Evolutionary conservation across 2,113 vertebrate species (phyloP).

Genomic region (Azemiops feae): DNA sequence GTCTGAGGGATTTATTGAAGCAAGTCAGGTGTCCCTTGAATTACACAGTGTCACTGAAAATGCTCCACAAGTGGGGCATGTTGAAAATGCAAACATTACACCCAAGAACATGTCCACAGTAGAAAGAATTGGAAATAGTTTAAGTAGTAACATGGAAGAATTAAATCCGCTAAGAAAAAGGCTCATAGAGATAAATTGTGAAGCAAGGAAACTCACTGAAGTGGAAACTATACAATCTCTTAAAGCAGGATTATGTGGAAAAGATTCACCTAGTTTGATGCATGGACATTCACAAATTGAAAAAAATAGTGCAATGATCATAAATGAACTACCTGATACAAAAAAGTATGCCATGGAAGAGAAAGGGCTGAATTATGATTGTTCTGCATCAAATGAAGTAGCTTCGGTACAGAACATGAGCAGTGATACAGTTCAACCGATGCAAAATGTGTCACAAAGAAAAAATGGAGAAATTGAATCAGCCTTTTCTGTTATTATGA

Average conservation of each 20-base stretch:
- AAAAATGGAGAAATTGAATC: conserved; percentile 11
- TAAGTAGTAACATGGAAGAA: background rate
- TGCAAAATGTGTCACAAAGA: background rate
- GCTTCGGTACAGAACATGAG: background rate
- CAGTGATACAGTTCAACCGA: background rate
- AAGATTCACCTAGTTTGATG: conserved; percentile 8
- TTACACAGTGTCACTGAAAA: conserved; percentile 34
- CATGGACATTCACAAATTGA: conserved; percentile 32
- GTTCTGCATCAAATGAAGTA: background rate
- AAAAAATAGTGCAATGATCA: conserved; percentile 18
- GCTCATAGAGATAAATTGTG: fast-evolving
- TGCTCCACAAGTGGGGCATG: conserved; percentile 23
- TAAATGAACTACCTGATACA: background rate
- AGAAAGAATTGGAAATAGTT: background rate
- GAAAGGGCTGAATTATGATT: background rate
- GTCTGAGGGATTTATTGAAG: background rate
- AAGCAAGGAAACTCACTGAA: background rate
- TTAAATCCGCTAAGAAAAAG: background rate
- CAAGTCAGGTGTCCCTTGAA: conserved; percentile 46
- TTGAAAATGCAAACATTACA: background rate
- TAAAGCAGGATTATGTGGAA: conserved; percentile 30
- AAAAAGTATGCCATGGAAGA: background rate
- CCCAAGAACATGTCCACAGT: background rate
- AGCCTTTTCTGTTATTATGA: background rate
- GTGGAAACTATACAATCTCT: fast-evolving